Evolutionary conservation across 2,797 vertebrate species (phyloP).

Genomic region (Pristis pectinata): DNA sequence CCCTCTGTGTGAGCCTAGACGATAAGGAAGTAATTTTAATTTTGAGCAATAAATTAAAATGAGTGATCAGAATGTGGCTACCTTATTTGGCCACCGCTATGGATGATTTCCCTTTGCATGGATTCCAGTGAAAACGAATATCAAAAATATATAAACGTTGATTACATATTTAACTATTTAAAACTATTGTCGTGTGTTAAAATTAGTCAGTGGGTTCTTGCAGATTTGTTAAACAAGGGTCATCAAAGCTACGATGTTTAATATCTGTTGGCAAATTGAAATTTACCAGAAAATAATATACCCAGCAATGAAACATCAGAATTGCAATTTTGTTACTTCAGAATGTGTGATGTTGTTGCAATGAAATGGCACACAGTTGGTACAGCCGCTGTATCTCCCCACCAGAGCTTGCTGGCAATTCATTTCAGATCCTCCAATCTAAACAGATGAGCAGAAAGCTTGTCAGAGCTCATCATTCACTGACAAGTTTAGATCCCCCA

Average conservation of each 20-base stretch:
- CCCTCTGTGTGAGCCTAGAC: not conserved
- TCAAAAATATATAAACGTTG: not conserved
- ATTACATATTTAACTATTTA: not conserved
- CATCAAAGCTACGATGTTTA: not conserved
- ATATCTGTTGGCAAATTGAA: not conserved
- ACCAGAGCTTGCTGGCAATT: not conserved
- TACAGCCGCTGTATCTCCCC: not conserved
- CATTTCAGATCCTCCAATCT: not conserved
- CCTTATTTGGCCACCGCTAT: not conserved
- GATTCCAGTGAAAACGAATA: not conserved
- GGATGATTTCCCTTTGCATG: not conserved
- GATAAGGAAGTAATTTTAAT: not conserved
- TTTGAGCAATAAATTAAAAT: not conserved
- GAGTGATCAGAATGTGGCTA: not conserved
- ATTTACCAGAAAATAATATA: not conserved
- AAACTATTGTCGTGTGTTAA: not conserved
- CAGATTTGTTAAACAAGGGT: not conserved
- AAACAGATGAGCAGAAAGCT: not conserved
- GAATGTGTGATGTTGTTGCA: not conserved
- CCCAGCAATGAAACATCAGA: not conserved
- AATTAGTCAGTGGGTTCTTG: too few species aligned
- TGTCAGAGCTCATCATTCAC: not conserved
- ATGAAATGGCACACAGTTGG: not conserved
- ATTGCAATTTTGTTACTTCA: not conserved
- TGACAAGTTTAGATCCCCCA: not conserved